These are phyloP conservation scores for Charaxes varanes DNA, from an alignment of 1,140 invertebrate species.

Conservation along the genomic window DNA sequence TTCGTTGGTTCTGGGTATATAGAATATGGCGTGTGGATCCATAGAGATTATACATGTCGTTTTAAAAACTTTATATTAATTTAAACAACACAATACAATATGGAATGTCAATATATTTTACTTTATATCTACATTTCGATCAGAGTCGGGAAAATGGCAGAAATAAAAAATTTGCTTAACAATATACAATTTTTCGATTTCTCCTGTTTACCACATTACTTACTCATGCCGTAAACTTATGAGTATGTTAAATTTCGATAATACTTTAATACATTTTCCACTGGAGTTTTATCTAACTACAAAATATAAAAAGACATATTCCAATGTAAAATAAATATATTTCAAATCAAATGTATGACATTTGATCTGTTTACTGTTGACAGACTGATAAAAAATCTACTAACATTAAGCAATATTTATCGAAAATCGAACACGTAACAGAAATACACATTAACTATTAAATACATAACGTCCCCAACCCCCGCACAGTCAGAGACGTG, in stretches of 20 bases:
- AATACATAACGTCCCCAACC: slow-evolving; percentile 50
- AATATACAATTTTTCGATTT: slow-evolving; percentile 57
- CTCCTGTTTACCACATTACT: slow-evolving; percentile 36
- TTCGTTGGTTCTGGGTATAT: slow-evolving; percentile 11
- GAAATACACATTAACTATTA: slow-evolving; percentile 66
- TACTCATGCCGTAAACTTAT: slow-evolving; percentile 39
- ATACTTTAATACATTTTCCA: slow-evolving; percentile 54
- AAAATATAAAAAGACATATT: slow-evolving; percentile 71
- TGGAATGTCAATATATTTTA: slow-evolving; percentile 74
- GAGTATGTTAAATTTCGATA: slow-evolving; percentile 43
- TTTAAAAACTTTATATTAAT: slow-evolving; percentile 32
- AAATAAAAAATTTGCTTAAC: slow-evolving; percentile 63
- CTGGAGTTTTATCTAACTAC: slow-evolving; percentile 67
- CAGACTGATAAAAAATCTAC: slow-evolving; percentile 72
- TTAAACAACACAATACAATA: slow-evolving; percentile 70
- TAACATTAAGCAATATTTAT: slow-evolving; percentile 71
- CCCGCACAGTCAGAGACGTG: slow-evolving; percentile 39
- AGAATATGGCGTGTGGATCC: slow-evolving; percentile 13
- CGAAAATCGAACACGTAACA: slow-evolving; percentile 69
- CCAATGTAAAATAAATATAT: slow-evolving; percentile 73
- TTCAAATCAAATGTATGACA: slow-evolving; percentile 74
- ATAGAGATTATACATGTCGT: slow-evolving; percentile 19
- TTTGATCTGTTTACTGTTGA: slow-evolving; percentile 67
- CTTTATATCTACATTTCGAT: slow-evolving; percentile 69
- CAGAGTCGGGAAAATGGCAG: slow-evolving; percentile 59